Percentiles rank a stretch among this genome's conserved stretches.
phyloP scores from a whole-genome alignment of 2,888 invertebrate species.

The Caradrina kadenii region DNA sequence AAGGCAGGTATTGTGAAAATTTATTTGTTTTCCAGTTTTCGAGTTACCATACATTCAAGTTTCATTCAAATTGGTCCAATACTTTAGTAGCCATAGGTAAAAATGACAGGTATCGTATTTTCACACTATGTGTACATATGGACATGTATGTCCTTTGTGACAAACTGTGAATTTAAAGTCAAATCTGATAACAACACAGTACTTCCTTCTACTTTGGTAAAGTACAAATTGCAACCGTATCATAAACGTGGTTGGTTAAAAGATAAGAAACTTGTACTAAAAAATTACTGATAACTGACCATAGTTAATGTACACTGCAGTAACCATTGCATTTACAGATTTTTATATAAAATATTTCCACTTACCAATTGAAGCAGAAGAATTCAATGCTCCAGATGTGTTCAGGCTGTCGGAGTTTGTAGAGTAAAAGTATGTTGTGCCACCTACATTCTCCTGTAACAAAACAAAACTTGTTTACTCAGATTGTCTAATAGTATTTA shows the following conservation, averaged over 20 bases:
- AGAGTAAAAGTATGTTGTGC: conserved; percentile 98
- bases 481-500: background rate
- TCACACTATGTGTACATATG: background rate
- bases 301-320: conserved; percentile 40
- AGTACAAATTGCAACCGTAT: conserved; percentile 14
- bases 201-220: conserved; percentile 13
- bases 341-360: conserved; percentile 9
- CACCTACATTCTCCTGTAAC: conserved; percentile 96
- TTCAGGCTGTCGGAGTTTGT: conserved; percentile 89
- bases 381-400: conserved; percentile 81
- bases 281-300: conserved; percentile 48
- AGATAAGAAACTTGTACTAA: conserved; percentile 40
- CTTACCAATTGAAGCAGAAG: conserved; percentile 82
- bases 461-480: conserved; percentile 14
- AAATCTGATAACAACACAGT: conserved; percentile 6
- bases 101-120: background rate
- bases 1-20: background rate
- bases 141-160: background rate
- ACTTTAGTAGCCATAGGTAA: no score
- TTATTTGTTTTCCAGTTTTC: background rate
- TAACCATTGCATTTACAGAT: conserved; percentile 18
- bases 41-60: no score
- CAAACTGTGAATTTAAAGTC: background rate
- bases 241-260: conserved; percentile 31
- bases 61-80: background rate